Base-by-base conservation (phyloP, 2,888 invertebrate species). In the Antheraea assamensis region DNA sequence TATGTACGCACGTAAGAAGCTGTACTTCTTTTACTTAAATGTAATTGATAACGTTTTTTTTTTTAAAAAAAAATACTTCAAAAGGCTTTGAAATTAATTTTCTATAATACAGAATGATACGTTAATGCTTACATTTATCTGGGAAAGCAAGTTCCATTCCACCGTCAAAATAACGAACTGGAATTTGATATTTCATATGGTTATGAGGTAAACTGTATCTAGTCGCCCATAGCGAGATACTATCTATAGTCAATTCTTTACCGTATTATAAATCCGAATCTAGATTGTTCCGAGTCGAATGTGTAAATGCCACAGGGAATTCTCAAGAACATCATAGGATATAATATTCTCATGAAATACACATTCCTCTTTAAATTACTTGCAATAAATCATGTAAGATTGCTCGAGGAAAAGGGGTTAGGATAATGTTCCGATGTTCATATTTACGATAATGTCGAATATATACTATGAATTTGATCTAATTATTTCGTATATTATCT, bases 321-420 rank as follows among this genome's bases (percentile, higher is more conserved):
- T 30, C 85, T 85, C 82, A 80, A 82, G 80, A 83, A 85, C 84
- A 87, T 84, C 78, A 76, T 80, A 78, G 82, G 83, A 82, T 78
- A 82, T 82, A 81, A 82, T 85, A 80, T 85, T 87, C 85, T 84
- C 85, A 85, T 84, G 81, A 85, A 83, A 81, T 80, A 80, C 78
- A 79, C 81, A 81, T 68, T 80, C 81, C 79, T 80, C 81, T 83
- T 82, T 77, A 84, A 84, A 88, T 88, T 87, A 81, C 83, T 76
- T 76, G 79, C 78, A 80, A 86, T 87, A 87, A 88, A 88, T 88
- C 88, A 86, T 74, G 73, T 75, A 75, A 81, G 79, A 83, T 84
- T 83, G 83, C 81, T 82, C 77, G 76, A 78, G 80, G 76, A 76
- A 78, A 79, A 76, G 64, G 58, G 71, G 31, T n/a, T 30, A 15